Evolutionary conservation across 1,140 invertebrate species (phyloP), one percentile per base, ranked within the genome.

Genomic region (Zaprionus inermis): DNA sequence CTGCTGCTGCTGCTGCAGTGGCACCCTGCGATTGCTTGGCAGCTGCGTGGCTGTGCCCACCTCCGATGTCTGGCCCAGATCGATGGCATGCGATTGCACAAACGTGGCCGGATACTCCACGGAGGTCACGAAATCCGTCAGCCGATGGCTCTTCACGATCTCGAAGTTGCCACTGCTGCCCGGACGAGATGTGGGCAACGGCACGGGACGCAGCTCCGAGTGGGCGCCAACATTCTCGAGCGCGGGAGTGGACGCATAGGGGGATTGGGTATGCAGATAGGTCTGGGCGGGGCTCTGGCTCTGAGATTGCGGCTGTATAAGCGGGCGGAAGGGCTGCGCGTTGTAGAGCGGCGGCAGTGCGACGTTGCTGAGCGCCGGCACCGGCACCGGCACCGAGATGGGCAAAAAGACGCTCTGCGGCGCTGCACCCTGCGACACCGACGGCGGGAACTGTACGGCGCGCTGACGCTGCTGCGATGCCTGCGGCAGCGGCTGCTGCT

Each of bases 61-160:
- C 11, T 60, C 5, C 16, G 54, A 12, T 18, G 49, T 20, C 44
- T 72, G 46, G 10, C 77, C 83, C 16, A 92, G 34, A 70, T 95
- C 95, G 38, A 95, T 93, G 28, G 95, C 76, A 61, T 95, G 94
- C 34, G 95, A 95, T 73, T 95, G 94, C 52, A 95, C 93, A 55
- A 94, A 92, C 44, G 93, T 94, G 14, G 94, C 92, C 9, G 95
- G 95, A 92, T 95, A 95, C 75, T 95, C 95, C 69, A 95, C 92
- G 16, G 94, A 94, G 41, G 95, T 94, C 12, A 94, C 93, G 81
- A 93, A 95, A 77, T 95, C 94, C 14, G 93, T 94, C 32, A 95
- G 61, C 52, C 94, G 93, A 59, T 95, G 92, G 89, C 95, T 95
- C 72, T 94, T 93, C 49, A 93, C 91, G 34, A 95, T 93, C 75